Evolutionary conservation across 2,888 invertebrate genomes (phyloP), one percentile per base, ranked within the genome.

Genomic region (Cyclophora punctaria): DNA sequence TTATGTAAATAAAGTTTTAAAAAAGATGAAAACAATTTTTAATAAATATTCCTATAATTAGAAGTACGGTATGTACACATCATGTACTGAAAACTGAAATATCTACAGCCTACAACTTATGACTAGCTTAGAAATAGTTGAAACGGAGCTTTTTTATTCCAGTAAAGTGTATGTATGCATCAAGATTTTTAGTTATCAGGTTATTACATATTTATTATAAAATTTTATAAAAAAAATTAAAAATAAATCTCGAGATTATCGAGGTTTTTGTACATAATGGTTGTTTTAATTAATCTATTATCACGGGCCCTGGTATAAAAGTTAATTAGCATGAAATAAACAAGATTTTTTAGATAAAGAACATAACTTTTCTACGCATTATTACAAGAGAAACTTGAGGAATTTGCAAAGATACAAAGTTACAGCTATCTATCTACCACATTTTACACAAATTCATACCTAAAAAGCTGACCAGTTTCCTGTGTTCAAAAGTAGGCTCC

Each of bases 1-100:
- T 83, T 83, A 83, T 83, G 84, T 85, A 85, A 85, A 85, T 85
- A 85, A 82, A 83, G 76, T 80, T 80, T 83, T 75, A 75, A 69
- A 73, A 74, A 75, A 68, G 62, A 58, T 58, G 58, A 35, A 57
- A 46, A 48, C 37, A 66, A 69, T 72, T 62, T 73, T 75, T 72
- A 68, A 65, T 73, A 64, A 67, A 56, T 71, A 69, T 68, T 71
- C 68, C 74, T 76, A 63, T 54, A 62, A 59, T 37, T 37, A 37
- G 37, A 55, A 51, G 57, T 63, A 66, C 60, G 59, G 59, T 63
- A 60, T 66, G 62, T 71, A 60, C 52, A 60, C 53, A 56, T 52
- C 44, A 6, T 45, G 51, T 55, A 48, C 58, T 56, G 61, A 53
- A 46, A 49, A 55, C 45, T 48, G 49, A 51, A 49, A 42, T 35